Evolutionary conservation across 2,113 vertebrate species (phyloP).

Genomic region (Pitta sordida): DNA sequence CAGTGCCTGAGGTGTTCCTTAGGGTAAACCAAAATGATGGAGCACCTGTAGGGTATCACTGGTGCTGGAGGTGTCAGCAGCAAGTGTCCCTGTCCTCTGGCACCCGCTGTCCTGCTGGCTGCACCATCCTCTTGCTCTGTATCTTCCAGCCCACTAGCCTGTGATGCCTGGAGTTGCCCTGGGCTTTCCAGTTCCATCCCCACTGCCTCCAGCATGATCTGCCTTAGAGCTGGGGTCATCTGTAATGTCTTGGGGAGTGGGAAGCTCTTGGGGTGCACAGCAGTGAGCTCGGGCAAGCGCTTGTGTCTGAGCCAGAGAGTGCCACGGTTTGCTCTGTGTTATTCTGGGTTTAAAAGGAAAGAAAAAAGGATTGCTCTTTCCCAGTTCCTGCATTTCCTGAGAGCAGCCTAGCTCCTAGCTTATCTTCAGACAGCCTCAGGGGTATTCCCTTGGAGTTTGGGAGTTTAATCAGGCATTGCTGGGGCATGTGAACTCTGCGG

Average conservation of each 20-base stretch:
- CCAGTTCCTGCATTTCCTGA: slow-evolving; percentile 44
- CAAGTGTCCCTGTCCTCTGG: neutral
- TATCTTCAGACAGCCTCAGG: slow-evolving; percentile 57
- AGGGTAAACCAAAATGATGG: neutral
- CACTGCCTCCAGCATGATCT: neutral
- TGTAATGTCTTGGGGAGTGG: fast-evolving
- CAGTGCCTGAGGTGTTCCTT: fast-evolving
- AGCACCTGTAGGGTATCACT: neutral
- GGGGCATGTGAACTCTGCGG: slow-evolving; percentile 45
- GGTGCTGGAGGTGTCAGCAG: neutral
- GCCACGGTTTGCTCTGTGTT: neutral
- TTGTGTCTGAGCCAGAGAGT: neutral
- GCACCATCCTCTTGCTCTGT: neutral
- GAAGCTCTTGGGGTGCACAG: fast-evolving
- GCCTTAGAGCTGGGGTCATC: neutral
- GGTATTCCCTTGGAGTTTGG: slow-evolving; percentile 54
- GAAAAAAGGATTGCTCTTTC: neutral
- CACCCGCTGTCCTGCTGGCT: neutral
- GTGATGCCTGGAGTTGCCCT: neutral
- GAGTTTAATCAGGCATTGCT: slow-evolving; percentile 57
- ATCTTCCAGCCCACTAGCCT: neutral
- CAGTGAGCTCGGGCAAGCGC: neutral
- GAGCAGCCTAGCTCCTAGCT: slow-evolving; percentile 41
- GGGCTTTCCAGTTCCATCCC: neutral
- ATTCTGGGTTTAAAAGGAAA: neutral